phyloP scores from a whole-genome alignment of 2,888 invertebrate species.

The Watsonalla binaria region DNA sequence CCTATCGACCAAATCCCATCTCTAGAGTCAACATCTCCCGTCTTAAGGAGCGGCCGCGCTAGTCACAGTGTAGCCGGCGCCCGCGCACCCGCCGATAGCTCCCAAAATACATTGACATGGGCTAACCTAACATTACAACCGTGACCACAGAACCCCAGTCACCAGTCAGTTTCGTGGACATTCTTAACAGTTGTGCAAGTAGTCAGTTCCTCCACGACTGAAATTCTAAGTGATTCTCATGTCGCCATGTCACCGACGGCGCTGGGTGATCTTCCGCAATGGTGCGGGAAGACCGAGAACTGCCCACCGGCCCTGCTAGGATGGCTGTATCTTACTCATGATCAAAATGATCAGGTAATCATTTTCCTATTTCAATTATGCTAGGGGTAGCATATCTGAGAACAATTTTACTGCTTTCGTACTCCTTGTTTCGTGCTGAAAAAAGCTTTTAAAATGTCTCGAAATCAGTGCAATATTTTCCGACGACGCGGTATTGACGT shows the following conservation, averaged over 20 bases:
- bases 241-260: constrained; percentile 69
- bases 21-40: constrained; percentile 59
- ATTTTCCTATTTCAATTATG: constrained; percentile 11
- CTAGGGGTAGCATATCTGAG: background rate
- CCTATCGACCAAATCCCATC: constrained; percentile 29
- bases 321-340: constrained; percentile 65
- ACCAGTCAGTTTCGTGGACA: background rate
- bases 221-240: constrained; percentile 24
- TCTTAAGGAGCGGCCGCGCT: constrained; percentile 67
- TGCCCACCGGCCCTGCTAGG: constrained; percentile 64
- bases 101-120: constrained; percentile 65
- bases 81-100: constrained; percentile 59
- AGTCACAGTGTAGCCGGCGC: constrained; percentile 64
- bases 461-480: no score
- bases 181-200: background rate
- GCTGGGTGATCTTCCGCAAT: constrained; percentile 63
- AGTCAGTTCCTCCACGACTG: background rate
- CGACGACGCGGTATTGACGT: no score
- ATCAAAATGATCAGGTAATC: constrained; percentile 69
- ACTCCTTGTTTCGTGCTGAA: no score
- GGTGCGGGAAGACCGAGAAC: constrained; percentile 63
- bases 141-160: background rate
- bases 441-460: no score
- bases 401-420: background rate
- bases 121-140: constrained; percentile 27